Base-by-base conservation (phyloP, 1,140 invertebrate genomes). In the Eupristina koningsbergeri region DNA sequence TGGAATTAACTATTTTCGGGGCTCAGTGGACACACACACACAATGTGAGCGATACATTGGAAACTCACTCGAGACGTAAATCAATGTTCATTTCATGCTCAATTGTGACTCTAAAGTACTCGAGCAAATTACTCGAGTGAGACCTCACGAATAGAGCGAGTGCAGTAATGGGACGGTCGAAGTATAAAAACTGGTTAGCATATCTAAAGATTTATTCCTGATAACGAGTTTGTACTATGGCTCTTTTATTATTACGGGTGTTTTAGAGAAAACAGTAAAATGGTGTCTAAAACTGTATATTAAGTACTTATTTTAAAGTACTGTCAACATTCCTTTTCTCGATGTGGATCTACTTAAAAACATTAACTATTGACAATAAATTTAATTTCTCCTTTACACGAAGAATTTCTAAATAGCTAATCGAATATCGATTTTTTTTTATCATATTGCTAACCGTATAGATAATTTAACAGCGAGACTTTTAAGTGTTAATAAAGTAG, bases 81-180 rank as follows among this genome's bases (percentile, higher is more conserved):
- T 71, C 67, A 71, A 71, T 31, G 36, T 71, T 36, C 26, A 31
- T 19, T 71, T 71, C n/a, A n/a, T 41, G 67, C 67, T 41, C 36
- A 26, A 19, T 36, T 36, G 7, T 31, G 34, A 3, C 19, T 13
- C 17, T 69, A 67, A 36, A 69, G 22, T 69, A 69, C 63, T 64
- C 15, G 34, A 17, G 39, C 26, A 13, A 22, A 2, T 1, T 9
- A 9, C 67, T n/a, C 36, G 67, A 13, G 36, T 8, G 6, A 41
- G 17, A 7, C 29, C 64, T 67, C 22, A 71, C 19, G 39, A 22
- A 71, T 29, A 64, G 29, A 64, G 29, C 1, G 29, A 64, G 29
- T 31, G 29, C n/a, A 19, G 13, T 11, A 34, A 34, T 13, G 29
- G 31, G 29, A 71, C 26, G 26, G 22, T 58, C 22, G 53, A 58